Base-by-base conservation (phyloP, 2,113 vertebrate genomes). In the Caracal caracal region DNA sequence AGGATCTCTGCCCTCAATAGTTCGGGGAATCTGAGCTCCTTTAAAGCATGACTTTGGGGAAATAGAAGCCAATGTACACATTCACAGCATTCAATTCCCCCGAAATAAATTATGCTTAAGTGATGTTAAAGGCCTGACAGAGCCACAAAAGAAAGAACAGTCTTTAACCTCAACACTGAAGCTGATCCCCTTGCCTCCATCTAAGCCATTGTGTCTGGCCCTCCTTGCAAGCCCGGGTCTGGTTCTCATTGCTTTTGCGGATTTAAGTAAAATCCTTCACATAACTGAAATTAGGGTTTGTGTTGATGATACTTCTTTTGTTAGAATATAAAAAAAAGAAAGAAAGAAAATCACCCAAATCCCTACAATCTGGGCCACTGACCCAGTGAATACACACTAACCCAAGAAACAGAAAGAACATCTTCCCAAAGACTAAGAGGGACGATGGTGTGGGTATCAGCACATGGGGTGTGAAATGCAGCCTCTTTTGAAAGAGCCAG, bases 291-390 rank as follows among this genome's bases (percentile, higher is more conserved):
- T 96, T 90, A 98, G 78, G 73, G 16, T 93, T 93, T 96, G 80
- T 51, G 51, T 90, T 96, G 92, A 92, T 59, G 93, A 92, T 95
- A 96, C 76, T 94, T 91, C 87, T 97, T 80, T 81, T 63, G 96
- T 82, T 82, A 80, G 73, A 84, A n/a, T 61, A 93, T 61, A 7
- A 26, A 9, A 47, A 56, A 35, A 90, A 82, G 84, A 68, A 90
- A 43, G 73, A 89, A 91, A 43, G 66, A 89, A 89, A 47, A 59
- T 81, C 35, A 83, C 73, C 84, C 24, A 88, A 92, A 92, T 94
- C 19, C 16, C 66, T 73, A 86, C 40, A 65, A 76, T 92, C 95
- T 35, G 30, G 22, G 1, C 70, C 28, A 79, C 66, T 76, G 82
- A 75, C 92, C 79, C 71, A 89, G 40, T 47, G 28, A 94, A 88